Base-by-base conservation (phyloP, 2,888 invertebrate species). In the Eupithecia abbreviata region DNA sequence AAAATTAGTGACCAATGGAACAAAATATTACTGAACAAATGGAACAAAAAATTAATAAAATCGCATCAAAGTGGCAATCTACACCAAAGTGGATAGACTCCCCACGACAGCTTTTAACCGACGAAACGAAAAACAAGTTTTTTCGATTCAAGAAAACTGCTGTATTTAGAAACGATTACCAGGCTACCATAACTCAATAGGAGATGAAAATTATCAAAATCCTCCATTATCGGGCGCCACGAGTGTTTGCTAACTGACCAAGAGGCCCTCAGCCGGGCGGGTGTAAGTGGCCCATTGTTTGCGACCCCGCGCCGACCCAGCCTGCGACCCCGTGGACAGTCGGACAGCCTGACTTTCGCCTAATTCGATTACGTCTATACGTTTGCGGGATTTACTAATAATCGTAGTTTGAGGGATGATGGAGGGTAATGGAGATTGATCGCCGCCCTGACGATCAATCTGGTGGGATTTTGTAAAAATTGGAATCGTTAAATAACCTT, bases 241-340 rank as follows among this genome's bases (percentile, higher is more conserved):
- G 81, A 84, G 84, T 86, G 85, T 85, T 85, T 86, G 84, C 85
- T 79, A 82, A 82, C 82, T 81, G 83, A 79, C 81, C 47, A 77
- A 81, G 83, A 78, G 81, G 74, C 70, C 18, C 72, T 55, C 42
- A n/a, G 55, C 43, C 66, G 66, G 77, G 67, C 71, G 71, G 58
- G 55, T 43, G 69, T 62, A 73, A 75, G 73, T 73, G 77, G 77
- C 62, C 66, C 58, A 74, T 74, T 73, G 74, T 70, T 74, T 77
- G 75, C 65, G 12, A 72, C 47, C 49, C 76, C 69, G 12, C 65
- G 41, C 42, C 68, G 41, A 42, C 66, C 65, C 66, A 15, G 41
- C 47, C 30, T 68, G 12, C 69, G 69, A 69, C 47, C 55, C 69
- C 69, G 18, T 47, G 45, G 45, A 45, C 67, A 47, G 7, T 66